Base-by-base conservation (phyloP, 2,888 invertebrate species). In the Latrodectus elegans region DNA sequence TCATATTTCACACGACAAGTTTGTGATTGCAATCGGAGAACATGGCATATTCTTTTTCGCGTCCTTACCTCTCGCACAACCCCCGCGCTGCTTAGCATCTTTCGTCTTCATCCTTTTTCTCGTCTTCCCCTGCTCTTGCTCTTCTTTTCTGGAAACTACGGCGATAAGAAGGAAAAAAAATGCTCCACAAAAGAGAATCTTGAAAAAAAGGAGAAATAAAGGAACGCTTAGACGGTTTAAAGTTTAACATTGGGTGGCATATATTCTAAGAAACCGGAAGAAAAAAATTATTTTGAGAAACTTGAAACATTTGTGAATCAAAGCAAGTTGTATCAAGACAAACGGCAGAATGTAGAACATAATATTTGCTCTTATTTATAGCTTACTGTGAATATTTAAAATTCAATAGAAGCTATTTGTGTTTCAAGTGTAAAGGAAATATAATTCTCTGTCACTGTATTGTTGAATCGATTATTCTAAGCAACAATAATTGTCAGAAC, bases 1-100 rank as follows among this genome's bases (percentile, higher is more conserved):
- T 68, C 82, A 75, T 70, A 82, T 75, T 82, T 82, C 75, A 70
- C 68, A 60, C 82, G 68, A 70, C 75, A 75, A 82, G 38, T 67
- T 82, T 82, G 82, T 82, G 82, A 82, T 75, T 82, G 82, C 68
- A 82, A 75, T 82, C 49, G 22, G 70, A 82, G 81, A 72, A 60
- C 22, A 51, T 64, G 17, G 22, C 71, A n/a, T n/a, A 64, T 71
- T 74, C 67, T 65, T 49, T 6, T 49, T 71, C 12, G 49, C 49
- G 51, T 15, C 71, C 49, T 71, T 12, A 11, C n/a, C 10, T 17
- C 12, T 10, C 68, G 9, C 38, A 38, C 38, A 38, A 38, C 38
- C 38, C 38, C 38, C 64, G 15, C 15, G 15, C 22, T n/a, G 15
- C 51, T 26, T 10, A 22, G 15, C 77, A 15, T 26, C 65, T 38